Evolutionary conservation across 2,888 invertebrate genomes (phyloP), one percentile per base, ranked within the genome.

Genomic region (Exocentrus adspersus): DNA sequence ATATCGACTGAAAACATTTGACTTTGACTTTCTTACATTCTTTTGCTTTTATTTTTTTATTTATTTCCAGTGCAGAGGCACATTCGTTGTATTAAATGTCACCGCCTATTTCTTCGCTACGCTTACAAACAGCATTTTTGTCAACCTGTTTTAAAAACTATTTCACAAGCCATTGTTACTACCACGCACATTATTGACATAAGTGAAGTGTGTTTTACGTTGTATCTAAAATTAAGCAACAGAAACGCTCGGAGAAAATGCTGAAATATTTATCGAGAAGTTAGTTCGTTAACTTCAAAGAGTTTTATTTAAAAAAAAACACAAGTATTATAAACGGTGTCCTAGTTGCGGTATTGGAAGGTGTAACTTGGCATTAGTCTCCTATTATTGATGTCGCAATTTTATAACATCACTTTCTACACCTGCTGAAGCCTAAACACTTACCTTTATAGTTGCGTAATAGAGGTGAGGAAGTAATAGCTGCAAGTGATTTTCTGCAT

Each of bases 321-420:
- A n/a, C n/a, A 24, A 24, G 4, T 24, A 24, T 24, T 24, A 24
- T 37, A 37, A 37, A 37, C n/a, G n/a, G n/a, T n/a, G n/a, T n/a
- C n/a, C n/a, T n/a, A n/a, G n/a, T n/a, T n/a, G n/a, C n/a, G n/a
- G 24, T 5, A 24, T 5, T 24, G 12, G 2, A 37, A 37, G 37
- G 14, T 37, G 9, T 28, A n/a, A 12, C 37, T 37, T 37, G 12
- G 37, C 10, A 37, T 12, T 37, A 37, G 14, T n/a, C 14, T 37
- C 5, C 2, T 37, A 37, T 37, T 20, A 48, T 9, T 42, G 2
- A 24, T 42, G 42, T 42, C 17, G 52, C 14, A 53, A 53, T 53
- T 20, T 48, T 52, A 12, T 20, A 46, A 52, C 17, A 30, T 52
- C 37, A 9, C 52, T 41, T 41, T 52, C 41, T 37, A 20, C 21